Evolutionary conservation across 2,113 vertebrate genomes (phyloP).

Genomic region (Orthonyx spaldingii): DNA sequence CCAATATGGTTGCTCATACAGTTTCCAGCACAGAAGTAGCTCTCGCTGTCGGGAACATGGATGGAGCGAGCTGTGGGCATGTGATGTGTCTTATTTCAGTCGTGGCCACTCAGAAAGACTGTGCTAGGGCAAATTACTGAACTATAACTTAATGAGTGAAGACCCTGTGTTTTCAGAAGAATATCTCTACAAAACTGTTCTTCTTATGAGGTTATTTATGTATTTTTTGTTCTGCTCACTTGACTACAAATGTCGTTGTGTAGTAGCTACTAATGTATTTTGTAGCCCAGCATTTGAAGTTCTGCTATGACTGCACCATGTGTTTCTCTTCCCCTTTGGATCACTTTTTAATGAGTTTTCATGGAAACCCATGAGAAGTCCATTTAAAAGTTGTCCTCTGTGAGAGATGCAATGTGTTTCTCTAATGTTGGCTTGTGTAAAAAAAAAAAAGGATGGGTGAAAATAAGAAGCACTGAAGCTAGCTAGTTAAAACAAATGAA

Average conservation of each 20-base stretch:
- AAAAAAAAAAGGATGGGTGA: not conserved
- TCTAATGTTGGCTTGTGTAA: not conserved
- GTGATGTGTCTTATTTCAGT: not conserved
- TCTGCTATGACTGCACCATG: not conserved
- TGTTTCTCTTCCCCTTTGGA: not conserved
- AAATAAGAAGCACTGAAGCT: not conserved
- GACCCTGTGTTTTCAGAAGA: not conserved
- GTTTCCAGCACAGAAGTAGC: not conserved
- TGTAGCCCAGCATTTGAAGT: not conserved
- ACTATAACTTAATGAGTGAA: not conserved
- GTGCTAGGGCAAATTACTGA: not conserved
- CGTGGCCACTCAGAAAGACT: not conserved
- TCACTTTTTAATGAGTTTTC: not conserved
- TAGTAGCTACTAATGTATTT: not conserved
- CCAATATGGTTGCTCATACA: not conserved
- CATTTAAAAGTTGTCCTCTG: not conserved
- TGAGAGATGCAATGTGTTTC: not conserved
- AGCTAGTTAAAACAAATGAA: not conserved
- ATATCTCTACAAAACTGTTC: not conserved
- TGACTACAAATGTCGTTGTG: not conserved
- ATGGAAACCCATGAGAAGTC: not conserved
- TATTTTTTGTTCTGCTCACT: not conserved
- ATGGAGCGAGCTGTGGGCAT: not conserved
- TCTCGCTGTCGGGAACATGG: not conserved
- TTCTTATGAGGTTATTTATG: not conserved